Conservation (phyloP, 2,797 vertebrate genomes). For the Denticeps clupeoides region DNA sequence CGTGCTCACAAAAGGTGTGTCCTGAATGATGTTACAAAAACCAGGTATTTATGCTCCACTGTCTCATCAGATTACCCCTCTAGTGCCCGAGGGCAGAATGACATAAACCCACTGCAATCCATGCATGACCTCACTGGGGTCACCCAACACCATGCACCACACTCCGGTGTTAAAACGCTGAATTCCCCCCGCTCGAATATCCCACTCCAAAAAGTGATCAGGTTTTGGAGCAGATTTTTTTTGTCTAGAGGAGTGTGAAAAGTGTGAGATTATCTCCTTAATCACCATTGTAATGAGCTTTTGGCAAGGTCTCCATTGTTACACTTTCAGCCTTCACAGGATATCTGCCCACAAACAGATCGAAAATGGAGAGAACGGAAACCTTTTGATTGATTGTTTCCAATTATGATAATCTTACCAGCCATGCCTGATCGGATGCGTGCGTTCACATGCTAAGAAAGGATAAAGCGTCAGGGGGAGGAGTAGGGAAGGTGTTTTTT, state of each 20-base stretch:
- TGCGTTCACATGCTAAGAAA: not conserved
- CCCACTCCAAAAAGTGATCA: slow-evolving; percentile 5
- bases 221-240: no score
- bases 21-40: slow-evolving; percentile 46
- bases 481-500: not conserved
- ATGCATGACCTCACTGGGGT: slow-evolving; percentile 53
- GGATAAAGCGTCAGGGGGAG: not conserved
- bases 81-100: slow-evolving; percentile 40
- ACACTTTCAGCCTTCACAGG: not conserved
- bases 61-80: slow-evolving; percentile 59
- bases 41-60: slow-evolving; percentile 52
- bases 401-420: slow-evolving; percentile 23
- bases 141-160: slow-evolving; percentile 17
- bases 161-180: no score
- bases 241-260: no score
- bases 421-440: slow-evolving; percentile 22
- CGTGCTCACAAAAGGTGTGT: slow-evolving; percentile 34
- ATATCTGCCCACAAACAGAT: slow-evolving; percentile 9
- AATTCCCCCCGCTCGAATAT: slow-evolving; percentile 8
- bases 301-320: no score
- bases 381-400: no score
- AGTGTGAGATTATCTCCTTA: no score
- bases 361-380: slow-evolving; percentile 14
- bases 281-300: no score
- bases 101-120: slow-evolving; percentile 59